Base-by-base conservation (phyloP, 2,797 vertebrate genomes). In the Paramormyrops hopkinsi region DNA sequence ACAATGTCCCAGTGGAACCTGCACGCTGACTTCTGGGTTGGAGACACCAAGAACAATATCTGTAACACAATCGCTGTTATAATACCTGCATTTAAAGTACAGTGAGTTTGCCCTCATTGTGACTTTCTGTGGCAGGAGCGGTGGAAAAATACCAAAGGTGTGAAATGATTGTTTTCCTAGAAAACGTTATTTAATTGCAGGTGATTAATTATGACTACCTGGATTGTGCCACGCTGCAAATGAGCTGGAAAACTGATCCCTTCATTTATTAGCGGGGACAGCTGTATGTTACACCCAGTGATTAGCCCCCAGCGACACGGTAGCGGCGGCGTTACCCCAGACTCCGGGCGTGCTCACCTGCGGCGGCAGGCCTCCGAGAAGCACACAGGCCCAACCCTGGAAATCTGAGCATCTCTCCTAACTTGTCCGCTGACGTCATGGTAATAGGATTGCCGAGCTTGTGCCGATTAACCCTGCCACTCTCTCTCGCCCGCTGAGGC, bases 371-470 rank as follows among this genome's bases (percentile, higher is more conserved):
- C 53, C n/a, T 62, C 12, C 7, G 56, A 69, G 56, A 46, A 22
- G 25, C 29, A 14, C 44, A 29, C 46, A 25, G 53, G 37, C 79
- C 54, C 9, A 37, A 44, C 79, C 25, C 12, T 56, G 79, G 54
- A 29, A 82, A n/a, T 41, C 19, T 4, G n/a, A 83, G 88, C 76
- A 22, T 46, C 59, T 46, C 83, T 84, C 88, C 56, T 29, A 50
- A 84, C 88, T 82, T 14, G 44, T 25, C 92, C 83, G 91, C 92
- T 95, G 94, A 95, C 92, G 94, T 95, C 94, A 95, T 3, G 93
- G 94, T 94, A 95, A 95, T 92, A 92, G 89, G 94, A 95, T 92
- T 85, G 92, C 93, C 88, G 88, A 92, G 93, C 92, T 95, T 92
- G 92, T 56, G 90, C 91, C 92, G 94, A 94, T 95, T 94, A 94